Percentiles rank a stretch among this genome's conserved stretches.
Evolutionary conservation across 1,140 invertebrate species (phyloP).

Genomic region (Nasonia vitripennis): DNA sequence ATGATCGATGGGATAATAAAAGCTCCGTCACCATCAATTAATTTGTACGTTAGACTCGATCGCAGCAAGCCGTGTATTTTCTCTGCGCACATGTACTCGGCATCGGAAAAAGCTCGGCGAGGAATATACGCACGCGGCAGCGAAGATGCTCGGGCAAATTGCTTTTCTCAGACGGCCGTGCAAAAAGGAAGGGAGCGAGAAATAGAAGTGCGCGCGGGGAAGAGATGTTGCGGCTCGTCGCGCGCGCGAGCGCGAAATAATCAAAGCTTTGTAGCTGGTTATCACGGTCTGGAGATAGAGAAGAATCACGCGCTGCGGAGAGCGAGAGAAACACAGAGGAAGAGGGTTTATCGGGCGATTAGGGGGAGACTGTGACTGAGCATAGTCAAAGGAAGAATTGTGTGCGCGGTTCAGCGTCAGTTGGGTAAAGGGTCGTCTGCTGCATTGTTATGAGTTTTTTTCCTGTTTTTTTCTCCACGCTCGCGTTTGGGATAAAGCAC

Average conservation of each 20-base stretch:
- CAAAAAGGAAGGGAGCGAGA: background rate
- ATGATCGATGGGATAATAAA: conserved; percentile 44
- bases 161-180: background rate
- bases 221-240: conserved; percentile 19
- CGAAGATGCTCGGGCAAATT: conserved; percentile 2
- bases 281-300: conserved; percentile 13
- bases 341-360: conserved; percentile 24
- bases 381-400: conserved; percentile 13
- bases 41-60: background rate
- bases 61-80: background rate
- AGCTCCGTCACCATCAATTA: conserved; percentile 38
- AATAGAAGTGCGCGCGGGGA: background rate
- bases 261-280: conserved; percentile 39
- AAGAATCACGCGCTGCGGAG: background rate
- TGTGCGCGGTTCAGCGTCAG: background rate
- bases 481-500: too few relatives aligned
- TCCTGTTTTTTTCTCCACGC: too few relatives aligned
- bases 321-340: background rate
- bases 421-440: too few relatives aligned
- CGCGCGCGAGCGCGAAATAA: conserved; percentile 11
- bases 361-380: background rate
- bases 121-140: background rate
- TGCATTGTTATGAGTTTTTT: too few relatives aligned
- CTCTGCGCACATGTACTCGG: background rate
- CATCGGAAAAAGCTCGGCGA: background rate